A percentile compares a stretch with the other conserved stretches of the same genome.
These are phyloP conservation scores for Drosophila subsilvestris DNA, from an alignment of 2,888 invertebrate species.

Conservation along the genomic window DNA sequence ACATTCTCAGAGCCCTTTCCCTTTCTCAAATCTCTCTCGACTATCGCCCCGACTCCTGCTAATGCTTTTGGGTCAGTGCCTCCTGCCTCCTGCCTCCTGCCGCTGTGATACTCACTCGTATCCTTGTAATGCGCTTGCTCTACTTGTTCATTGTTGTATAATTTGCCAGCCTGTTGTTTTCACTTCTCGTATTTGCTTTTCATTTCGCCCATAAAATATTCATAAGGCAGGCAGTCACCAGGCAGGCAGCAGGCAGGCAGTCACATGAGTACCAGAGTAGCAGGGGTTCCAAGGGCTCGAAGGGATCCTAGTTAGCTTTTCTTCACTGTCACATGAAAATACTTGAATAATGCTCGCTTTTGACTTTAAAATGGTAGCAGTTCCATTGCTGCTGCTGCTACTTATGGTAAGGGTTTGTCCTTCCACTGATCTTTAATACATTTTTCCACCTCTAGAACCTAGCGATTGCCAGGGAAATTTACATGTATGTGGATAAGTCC, in stretches of 20 bases:
- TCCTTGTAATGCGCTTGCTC: slow-evolving; percentile 76
- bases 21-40: slow-evolving; percentile 7
- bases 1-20: not conserved
- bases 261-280: not conserved
- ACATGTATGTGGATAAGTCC: not conserved
- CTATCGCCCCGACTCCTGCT: slow-evolving; percentile 19
- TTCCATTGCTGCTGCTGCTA: not conserved
- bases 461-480: not conserved
- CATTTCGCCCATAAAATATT: slow-evolving; percentile 67
- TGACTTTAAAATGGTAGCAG: slow-evolving; percentile 2
- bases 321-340: slow-evolving; percentile 15
- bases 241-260: slow-evolving; percentile 1
- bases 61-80: slow-evolving; percentile 73
- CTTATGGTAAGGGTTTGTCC: not conserved
- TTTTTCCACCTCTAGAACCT: not conserved
- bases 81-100: slow-evolving; percentile 1
- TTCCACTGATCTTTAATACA: not conserved
- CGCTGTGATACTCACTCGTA: slow-evolving; percentile 44
- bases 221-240: slow-evolving; percentile 45
- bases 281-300: slow-evolving; percentile 2
- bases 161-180: slow-evolving; percentile 59
- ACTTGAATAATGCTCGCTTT: slow-evolving; percentile 14
- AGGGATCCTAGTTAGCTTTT: slow-evolving; percentile 21
- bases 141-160: slow-evolving; percentile 66
- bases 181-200: slow-evolving; percentile 65